These are phyloP conservation scores for Polydrusus tereticollis DNA, from an alignment of 2,888 invertebrate species.

Conservation along the genomic window DNA sequence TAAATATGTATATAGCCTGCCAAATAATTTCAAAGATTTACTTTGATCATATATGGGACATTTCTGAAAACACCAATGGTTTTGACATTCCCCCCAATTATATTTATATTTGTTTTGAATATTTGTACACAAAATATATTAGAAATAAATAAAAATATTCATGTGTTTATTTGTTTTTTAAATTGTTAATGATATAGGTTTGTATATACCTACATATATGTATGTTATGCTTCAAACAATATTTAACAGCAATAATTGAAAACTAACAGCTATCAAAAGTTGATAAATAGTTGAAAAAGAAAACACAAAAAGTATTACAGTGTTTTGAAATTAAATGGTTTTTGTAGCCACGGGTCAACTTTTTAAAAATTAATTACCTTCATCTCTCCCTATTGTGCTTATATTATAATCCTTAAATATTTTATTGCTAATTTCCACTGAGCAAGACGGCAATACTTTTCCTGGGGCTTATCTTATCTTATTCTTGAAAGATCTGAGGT, in stretches of 20 bases:
- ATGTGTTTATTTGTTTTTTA: background rate
- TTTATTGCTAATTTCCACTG: slow-evolving; percentile 24
- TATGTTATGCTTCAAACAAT: background rate
- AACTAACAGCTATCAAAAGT: background rate
- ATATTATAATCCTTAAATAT: slow-evolving; percentile 6
- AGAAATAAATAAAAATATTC: background rate
- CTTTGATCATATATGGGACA: no score
- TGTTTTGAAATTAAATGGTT: no score
- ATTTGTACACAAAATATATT: no score
- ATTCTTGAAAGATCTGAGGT: slow-evolving; percentile 30
- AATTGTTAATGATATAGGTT: background rate
- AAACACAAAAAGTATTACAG: no score
- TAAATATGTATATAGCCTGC: no score
- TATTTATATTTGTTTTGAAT: no score
- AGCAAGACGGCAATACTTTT: slow-evolving; percentile 13
- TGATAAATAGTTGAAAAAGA: no score
- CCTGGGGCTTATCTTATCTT: slow-evolving; percentile 22
- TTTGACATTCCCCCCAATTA: no score
- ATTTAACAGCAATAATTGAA: background rate
- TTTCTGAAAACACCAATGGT: no score
- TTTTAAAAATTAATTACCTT: background rate
- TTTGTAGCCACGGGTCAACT: no score
- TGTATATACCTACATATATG: no score
- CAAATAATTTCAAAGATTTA: no score
- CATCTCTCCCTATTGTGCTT: background rate